Conservation (phyloP, 1,140 invertebrate species). For the Leptestheria dahalacensis region DNA sequence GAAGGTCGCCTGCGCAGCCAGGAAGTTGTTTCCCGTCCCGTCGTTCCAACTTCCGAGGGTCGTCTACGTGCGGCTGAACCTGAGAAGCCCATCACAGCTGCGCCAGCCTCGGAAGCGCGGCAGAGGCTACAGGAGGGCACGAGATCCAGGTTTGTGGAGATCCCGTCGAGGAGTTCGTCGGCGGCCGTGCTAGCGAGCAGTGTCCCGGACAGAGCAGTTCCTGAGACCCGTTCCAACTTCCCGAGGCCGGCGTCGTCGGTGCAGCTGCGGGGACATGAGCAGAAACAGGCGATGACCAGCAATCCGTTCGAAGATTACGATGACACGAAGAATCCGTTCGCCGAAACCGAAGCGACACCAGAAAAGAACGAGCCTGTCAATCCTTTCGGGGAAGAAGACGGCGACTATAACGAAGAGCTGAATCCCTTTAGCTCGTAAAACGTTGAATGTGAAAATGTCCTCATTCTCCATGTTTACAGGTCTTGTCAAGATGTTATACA, state of each 20-base stretch:
- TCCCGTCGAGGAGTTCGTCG: not conserved
- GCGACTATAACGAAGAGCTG: constrained; percentile 44
- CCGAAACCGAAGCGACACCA: constrained; percentile 22
- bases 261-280: not conserved
- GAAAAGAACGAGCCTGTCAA: constrained; percentile 20
- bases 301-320: constrained; percentile 45
- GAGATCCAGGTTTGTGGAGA: not conserved
- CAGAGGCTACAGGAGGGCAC: constrained; percentile 10
- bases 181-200: not conserved
- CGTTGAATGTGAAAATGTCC: not conserved
- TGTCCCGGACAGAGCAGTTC: constrained; percentile 4
- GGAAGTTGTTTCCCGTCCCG: not conserved
- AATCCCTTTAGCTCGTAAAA: constrained; percentile 37
- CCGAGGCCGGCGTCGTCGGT: not conserved
- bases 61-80: constrained; percentile 3
- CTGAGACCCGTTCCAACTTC: not conserved
- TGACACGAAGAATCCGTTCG: constrained; percentile 39
- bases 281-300: not conserved
- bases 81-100: not conserved
- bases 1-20: constrained; percentile 9
- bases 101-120: constrained; percentile 7
- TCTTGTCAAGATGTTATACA: too few relatives aligned
- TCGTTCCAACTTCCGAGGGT: not conserved
- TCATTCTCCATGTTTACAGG: too few relatives aligned
- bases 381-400: constrained; percentile 28